These are phyloP conservation scores for Dreissena polymorpha DNA, from an alignment of 1,140 invertebrate genomes.

Conservation along the genomic window DNA sequence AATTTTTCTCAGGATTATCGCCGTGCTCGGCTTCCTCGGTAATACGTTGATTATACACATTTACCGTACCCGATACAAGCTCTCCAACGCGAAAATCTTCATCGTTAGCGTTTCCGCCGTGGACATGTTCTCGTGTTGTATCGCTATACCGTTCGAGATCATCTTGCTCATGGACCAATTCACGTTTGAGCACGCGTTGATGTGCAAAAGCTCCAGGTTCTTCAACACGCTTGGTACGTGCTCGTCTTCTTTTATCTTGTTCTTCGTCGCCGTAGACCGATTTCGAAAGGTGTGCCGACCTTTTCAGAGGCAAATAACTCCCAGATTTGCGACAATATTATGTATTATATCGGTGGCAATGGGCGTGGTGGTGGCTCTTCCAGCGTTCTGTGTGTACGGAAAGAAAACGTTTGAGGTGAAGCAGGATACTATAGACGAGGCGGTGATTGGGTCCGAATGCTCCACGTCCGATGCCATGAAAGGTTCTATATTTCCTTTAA, in stretches of 20 bases:
- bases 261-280: conserved; percentile 36
- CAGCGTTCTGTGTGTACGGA: conserved; percentile 10
- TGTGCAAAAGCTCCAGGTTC: conserved; percentile 37
- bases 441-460: conserved; percentile 30
- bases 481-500: conserved; percentile 10
- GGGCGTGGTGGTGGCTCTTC: conserved; percentile 1
- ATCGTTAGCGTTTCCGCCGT: conserved; percentile 24
- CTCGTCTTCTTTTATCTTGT: conserved; percentile 18
- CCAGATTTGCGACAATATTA: neutral
- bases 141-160: conserved; percentile 31
- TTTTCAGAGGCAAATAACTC: conserved; percentile 36
- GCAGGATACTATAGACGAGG: neutral
- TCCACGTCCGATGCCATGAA: conserved; percentile 8
- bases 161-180: conserved; percentile 2
- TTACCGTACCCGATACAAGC: conserved; percentile 31
- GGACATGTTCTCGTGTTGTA: conserved; percentile 37
- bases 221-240: conserved; percentile 17
- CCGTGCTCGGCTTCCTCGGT: conserved; percentile 24
- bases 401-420: conserved; percentile 10
- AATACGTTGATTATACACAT: conserved; percentile 47
- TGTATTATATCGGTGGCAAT: neutral
- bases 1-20: conserved; percentile 32
- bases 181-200: neutral
- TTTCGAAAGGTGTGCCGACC: conserved; percentile 36
- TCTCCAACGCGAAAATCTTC: conserved; percentile 12